Percentiles rank a stretch among this genome's conserved stretches.
Evolutionary conservation across 2,888 invertebrate genomes (phyloP).

Genomic region (Cyclophora punctaria): DNA sequence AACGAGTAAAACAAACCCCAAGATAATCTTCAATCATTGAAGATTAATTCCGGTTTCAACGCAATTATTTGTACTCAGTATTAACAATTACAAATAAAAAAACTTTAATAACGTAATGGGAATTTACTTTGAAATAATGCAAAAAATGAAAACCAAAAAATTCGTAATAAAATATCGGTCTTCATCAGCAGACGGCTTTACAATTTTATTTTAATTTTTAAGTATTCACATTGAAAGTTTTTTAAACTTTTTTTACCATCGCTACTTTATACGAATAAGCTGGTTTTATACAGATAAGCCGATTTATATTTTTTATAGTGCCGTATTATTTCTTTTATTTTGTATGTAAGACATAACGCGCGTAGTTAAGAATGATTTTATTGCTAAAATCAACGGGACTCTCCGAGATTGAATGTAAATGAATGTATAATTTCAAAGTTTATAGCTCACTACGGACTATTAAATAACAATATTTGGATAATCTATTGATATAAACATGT

Average conservation of each 20-base stretch:
- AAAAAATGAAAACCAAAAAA: neutral
- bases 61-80: no score
- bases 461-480: conserved; percentile 40
- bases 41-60: no score
- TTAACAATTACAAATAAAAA: no score
- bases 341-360: conserved; percentile 47
- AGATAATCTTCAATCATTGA: no score
- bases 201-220: neutral
- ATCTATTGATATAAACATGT: conserved; percentile 27
- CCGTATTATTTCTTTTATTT: conserved; percentile 59
- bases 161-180: no score
- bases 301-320: conserved; percentile 70
- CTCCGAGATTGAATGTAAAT: conserved; percentile 41
- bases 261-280: conserved; percentile 58
- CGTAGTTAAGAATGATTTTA: conserved; percentile 44
- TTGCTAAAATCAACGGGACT: conserved; percentile 48
- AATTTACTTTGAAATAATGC: no score
- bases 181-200: conserved; percentile 1
- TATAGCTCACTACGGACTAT: conserved; percentile 27
- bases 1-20: no score
- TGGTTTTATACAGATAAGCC: conserved; percentile 73
- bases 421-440: conserved; percentile 28
- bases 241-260: conserved; percentile 32
- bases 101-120: no score
- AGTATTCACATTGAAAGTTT: neutral